Percentiles rank a stretch among this genome's conserved stretches.
These are phyloP conservation scores for Pteromalus puparum DNA, from an alignment of 1,140 invertebrate genomes.

Conservation along the genomic window DNA sequence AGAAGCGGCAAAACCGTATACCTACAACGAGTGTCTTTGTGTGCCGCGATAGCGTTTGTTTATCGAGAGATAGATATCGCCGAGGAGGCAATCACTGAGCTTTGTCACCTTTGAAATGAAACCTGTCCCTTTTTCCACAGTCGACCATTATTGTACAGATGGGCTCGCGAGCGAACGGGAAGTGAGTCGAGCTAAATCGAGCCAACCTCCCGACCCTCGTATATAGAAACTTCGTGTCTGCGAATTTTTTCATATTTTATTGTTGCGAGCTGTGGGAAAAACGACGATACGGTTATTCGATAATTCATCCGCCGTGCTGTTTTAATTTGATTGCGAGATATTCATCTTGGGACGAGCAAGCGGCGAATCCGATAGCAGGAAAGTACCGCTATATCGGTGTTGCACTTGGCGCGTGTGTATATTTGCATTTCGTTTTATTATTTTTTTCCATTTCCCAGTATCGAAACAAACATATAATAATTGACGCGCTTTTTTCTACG, in stretches of 20 bases:
- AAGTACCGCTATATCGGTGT: background rate
- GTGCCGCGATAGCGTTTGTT: background rate
- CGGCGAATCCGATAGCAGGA: background rate
- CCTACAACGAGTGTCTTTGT: no score
- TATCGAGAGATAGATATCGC: background rate
- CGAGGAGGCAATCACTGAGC: background rate
- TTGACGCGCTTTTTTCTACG: no score
- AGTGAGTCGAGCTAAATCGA: constrained; percentile 21
- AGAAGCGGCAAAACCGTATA: no score
- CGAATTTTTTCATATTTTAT: constrained; percentile 29
- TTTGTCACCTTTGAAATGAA: constrained; percentile 29
- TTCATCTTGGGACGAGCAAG: background rate
- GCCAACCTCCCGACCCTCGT: constrained; percentile 22
- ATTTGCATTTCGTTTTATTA: background rate
- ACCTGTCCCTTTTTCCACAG: constrained; percentile 21
- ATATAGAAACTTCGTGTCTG: background rate
- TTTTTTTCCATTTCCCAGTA: background rate
- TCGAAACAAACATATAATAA: no score
- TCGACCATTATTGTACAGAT: background rate
- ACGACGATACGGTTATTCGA: background rate
- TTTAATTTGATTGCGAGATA: background rate
- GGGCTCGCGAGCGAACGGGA: background rate
- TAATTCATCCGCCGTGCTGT: background rate
- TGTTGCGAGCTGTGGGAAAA: background rate
- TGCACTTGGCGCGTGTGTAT: no score